Conservation (phyloP, 2,888 invertebrate species). For the Folsomia manolachei region DNA sequence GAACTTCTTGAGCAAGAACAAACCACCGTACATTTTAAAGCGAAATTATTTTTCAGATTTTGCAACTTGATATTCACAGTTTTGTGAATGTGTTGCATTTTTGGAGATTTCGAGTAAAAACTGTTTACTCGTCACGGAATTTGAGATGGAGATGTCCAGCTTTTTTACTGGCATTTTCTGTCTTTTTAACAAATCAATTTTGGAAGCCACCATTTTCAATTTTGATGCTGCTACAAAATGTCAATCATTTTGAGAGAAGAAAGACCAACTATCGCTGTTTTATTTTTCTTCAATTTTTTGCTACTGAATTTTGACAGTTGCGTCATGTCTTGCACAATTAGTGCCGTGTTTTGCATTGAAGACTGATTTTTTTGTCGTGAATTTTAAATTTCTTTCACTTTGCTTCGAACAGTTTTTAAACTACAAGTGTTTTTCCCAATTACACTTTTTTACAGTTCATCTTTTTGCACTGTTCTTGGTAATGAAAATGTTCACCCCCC, state of each 20-base stretch:
- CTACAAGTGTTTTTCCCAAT: too few species aligned
- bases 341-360: constrained; percentile 12
- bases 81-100: not conserved
- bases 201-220: too few species aligned
- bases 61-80: not conserved
- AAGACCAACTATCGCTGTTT: constrained; percentile 23
- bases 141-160: not conserved
- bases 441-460: too few species aligned
- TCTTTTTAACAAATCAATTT: too few species aligned
- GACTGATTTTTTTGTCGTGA: constrained; percentile 20
- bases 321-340: not conserved
- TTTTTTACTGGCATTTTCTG: too few species aligned
- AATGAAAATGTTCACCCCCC: too few species aligned
- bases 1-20: too few species aligned
- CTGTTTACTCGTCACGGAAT: not conserved
- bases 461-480: too few species aligned
- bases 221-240: too few species aligned
- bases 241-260: constrained; percentile 27
- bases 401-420: not conserved
- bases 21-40: too few species aligned
- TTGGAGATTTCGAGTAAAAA: not conserved
- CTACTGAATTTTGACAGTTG: not conserved
- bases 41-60: too few species aligned
- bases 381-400: constrained; percentile 5
- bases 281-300: constrained; percentile 4